Evolutionary conservation across 2,113 vertebrate genomes (phyloP).

Genomic region (Aegotheles bennettii): DNA sequence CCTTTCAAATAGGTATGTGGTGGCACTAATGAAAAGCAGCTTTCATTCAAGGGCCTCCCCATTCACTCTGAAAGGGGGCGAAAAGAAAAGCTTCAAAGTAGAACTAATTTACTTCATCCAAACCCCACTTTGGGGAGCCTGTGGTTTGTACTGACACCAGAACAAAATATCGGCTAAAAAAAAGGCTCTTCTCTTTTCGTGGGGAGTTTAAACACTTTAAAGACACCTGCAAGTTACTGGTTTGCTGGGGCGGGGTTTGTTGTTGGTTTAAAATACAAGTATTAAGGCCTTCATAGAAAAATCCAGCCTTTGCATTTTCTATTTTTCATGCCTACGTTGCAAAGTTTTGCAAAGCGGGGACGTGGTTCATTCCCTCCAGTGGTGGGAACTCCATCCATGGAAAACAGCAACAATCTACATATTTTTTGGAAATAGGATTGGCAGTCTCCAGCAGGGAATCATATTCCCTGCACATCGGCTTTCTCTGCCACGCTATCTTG

Average conservation of each 20-base stretch:
- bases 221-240: neutral
- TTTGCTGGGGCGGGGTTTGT: no score
- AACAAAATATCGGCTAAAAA: neutral
- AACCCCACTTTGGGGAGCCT: conserved; percentile 60
- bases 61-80: conserved; percentile 67
- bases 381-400: neutral
- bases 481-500: neutral
- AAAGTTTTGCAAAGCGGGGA: neutral
- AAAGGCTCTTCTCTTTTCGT: neutral
- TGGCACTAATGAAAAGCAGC: conserved; percentile 80
- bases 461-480: neutral
- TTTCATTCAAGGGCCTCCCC: conserved; percentile 71
- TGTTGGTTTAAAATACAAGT: neutral
- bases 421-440: neutral
- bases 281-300: neutral
- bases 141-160: neutral
- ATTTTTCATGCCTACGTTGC: neutral
- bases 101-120: conserved; percentile 78
- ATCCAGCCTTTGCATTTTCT: neutral
- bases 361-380: neutral
- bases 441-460: neutral
- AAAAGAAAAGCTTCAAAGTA: conserved; percentile 81
- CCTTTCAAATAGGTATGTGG: conserved; percentile 74
- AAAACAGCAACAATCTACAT: neutral
- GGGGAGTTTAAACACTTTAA: neutral